Evolutionary conservation across 1,140 invertebrate species (phyloP), one percentile per base, ranked within the genome.

Genomic region (Danaus melanippus): DNA sequence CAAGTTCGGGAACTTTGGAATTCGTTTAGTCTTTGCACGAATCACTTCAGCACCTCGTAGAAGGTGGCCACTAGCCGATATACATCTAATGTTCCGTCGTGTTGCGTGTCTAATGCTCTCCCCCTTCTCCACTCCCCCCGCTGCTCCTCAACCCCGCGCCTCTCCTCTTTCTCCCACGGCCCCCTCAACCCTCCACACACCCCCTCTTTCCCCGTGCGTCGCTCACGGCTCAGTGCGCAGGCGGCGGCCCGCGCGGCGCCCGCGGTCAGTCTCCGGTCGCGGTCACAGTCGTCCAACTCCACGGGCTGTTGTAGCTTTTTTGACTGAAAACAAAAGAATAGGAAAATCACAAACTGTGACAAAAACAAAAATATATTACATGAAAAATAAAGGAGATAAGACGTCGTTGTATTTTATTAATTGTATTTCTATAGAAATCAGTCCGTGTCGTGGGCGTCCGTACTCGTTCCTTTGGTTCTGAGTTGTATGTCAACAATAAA

Each of bases 221-320:
- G 48, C 53, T 50, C 51, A 44, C 60, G 59, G 67, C 61, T 77
- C 69, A 81, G 55, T 66, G 81, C 76, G 79, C 83, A 74, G 83
- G 79, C 73, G 78, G 71, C 52, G 83, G 76, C 76, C 80, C 81
- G 74, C 79, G 84, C 83, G 86, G 81, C 53, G 80, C 76, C 64
- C 82, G 74, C 61, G 82, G 86, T 87, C 86, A 87, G 79, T 87
- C 86, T 32, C 86, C 86, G 57, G 84, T 87, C 50, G 84, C 86
- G 0, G 86, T 85, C 72, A 87, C 86, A 53, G 83, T 85, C 60
- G 84, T 87, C 86, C 86, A 87, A 71, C 74, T 84, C 86, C 86
- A 87, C 45, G 84, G 84, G 64, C 82, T 83, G 73, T 71, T 84
- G 79, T 86, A 85, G 64, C 74, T 71, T 63, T 87, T 87, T 72